Evolutionary conservation across 2,113 vertebrate species (phyloP), one percentile per base, ranked within the genome.

Genomic region (Phalacrocorax brasilianus): DNA sequence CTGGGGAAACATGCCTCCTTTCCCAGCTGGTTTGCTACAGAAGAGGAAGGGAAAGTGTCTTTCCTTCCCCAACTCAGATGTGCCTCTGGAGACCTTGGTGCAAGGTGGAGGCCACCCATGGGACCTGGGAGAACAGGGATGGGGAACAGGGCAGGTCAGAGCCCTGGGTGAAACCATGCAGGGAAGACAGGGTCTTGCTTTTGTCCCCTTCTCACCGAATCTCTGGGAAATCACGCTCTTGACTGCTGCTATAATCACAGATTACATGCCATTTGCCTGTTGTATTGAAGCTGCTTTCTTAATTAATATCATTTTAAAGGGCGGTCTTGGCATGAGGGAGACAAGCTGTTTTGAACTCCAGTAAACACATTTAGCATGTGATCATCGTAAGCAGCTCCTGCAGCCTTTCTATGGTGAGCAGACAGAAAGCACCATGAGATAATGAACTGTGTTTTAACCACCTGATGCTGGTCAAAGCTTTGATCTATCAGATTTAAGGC

Each of bases 281-380:
- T 95, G 70, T 81, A 91, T 92, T 93, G 92, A 93, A 96, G 86
- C 88, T 83, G 68, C 72, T 94, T 91, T 72, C 70, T 92, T 95
- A 96, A 97, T 95, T 96, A 88, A 95, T 94, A 95, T 88, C 4
- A 65, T 95, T 97, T 93, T 93, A 91, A 95, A 95, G 85, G 65
- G 56, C 0, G 2, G 91, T 75, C 59, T 96, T 83, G 79, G 87
- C 88, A 95, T 12, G 33, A 79, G 83, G 42, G 68, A 96, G 49
- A 87, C 83, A 93, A 93, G 74, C 87, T 89, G 74, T 82, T 95
- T 96, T 81, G 92, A 95, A 95, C 92, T 91, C 67, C 62, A 88
- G 56, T 58, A 93, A 95, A 88, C 71, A 78, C 22, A 59, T 86
- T 88, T 45, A 80, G 44, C 84, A 17, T 79, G 82, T 85, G 80